These are phyloP conservation scores for Chloropsis cyanopogon DNA, from an alignment of 2,113 vertebrate genomes.

Conservation along the genomic window DNA sequence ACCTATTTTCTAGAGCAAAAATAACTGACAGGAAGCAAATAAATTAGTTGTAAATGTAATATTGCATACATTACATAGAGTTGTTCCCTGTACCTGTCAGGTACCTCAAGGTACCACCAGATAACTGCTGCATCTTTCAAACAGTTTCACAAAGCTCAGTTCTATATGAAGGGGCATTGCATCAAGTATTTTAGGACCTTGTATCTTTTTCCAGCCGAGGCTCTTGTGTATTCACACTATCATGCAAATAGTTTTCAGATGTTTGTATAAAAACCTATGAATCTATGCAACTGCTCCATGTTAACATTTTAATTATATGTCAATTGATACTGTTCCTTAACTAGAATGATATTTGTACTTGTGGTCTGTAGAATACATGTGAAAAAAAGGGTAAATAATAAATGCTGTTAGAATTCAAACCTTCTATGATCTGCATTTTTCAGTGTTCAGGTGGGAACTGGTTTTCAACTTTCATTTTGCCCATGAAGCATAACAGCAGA, in stretches of 20 bases:
- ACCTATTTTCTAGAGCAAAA: neutral
- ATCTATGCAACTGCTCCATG: neutral
- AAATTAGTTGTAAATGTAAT: neutral
- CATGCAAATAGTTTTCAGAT: neutral
- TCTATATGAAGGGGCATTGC: neutral
- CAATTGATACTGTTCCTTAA: neutral
- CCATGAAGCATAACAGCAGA: neutral
- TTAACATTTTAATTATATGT: neutral
- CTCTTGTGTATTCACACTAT: neutral
- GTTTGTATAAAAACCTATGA: neutral
- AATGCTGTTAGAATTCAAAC: neutral
- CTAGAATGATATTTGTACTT: neutral
- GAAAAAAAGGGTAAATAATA: neutral
- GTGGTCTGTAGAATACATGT: neutral
- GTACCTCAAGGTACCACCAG: neutral
- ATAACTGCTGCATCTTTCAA: neutral
- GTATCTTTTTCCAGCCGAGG: neutral
- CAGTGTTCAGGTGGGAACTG: neutral
- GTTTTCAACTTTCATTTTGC: neutral
- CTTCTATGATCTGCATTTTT: neutral
- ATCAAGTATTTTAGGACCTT: neutral
- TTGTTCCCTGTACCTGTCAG: neutral
- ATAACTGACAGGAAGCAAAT: neutral
- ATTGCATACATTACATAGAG: neutral
- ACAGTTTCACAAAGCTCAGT: neutral